Base-by-base conservation (phyloP, 2,888 invertebrate genomes). In the Eupithecia dodoneata region DNA sequence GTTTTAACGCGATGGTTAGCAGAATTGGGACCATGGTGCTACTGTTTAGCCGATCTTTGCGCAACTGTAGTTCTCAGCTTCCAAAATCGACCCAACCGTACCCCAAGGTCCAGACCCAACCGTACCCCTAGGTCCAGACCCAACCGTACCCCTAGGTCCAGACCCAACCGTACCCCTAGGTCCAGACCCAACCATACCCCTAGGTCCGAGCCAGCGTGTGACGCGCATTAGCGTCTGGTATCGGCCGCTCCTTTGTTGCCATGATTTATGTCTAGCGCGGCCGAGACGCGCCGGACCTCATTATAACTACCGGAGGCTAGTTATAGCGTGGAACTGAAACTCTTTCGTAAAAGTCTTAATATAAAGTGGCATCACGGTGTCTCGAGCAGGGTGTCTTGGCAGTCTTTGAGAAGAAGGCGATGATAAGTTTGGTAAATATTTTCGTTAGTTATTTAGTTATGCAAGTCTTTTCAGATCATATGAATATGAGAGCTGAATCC, bases 241-340 rank as follows among this genome's bases (percentile, higher is more conserved):
- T 87, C 87, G 86, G 83, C 77, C 80, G 79, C 86, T 84, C 84
- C 92, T 92, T 93, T 93, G 93, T 93, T 92, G 88, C 88, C 72
- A 85, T 93, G 94, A 94, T 94, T 94, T 94, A 94, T 91, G 91
- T 84, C 86, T 85, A 87, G 76, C 59, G 74, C 71, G 52, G 59
- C 9, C 74, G 49, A 76, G 73, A 72, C 70, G 70, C 18, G 18
- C n/a, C 30, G 47, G 47, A 70, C 70, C 69, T 70, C 70, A 82
- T 83, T 82, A 83, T 81, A 80, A 81, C 80, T 13, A 66, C 59
- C 44, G 47, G 75, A 73, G 76, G 76, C 71, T 74, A 74, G 63
- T 76, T 42, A 10, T 67, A 72, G 7, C 4, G 59, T 75, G 71
- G 78, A 78, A 71, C 49, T 63, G 78, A 44, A 78, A 78, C 78